phyloP scores from a whole-genome alignment of 2,888 invertebrate genomes.

The Drosophila vallismaia region DNA sequence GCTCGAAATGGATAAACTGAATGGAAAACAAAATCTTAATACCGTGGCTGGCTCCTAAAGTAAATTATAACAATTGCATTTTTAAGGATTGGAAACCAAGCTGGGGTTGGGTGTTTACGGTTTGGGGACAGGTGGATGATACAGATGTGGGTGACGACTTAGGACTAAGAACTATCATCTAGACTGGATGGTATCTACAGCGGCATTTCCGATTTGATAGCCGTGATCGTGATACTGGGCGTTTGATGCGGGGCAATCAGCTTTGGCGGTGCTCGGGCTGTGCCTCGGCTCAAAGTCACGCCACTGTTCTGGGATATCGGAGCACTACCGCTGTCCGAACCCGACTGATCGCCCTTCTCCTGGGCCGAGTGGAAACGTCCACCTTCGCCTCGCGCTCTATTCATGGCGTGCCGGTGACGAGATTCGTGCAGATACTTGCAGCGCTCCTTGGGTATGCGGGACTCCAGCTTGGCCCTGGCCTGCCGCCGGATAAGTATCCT shows the following conservation, averaged over 20 bases:
- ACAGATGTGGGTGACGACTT: conserved; percentile 23
- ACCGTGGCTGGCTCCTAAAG: not conserved
- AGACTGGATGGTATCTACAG: conserved; percentile 53
- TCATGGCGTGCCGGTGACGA: conserved; percentile 98
- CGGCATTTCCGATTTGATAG: conserved; percentile 79
- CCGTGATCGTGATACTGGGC: conserved; percentile 82
- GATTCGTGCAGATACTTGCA: conserved; percentile 99
- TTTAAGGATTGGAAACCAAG: not conserved
- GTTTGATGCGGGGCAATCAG: conserved; percentile 83
- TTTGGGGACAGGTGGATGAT: conserved; percentile 1
- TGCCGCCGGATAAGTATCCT: conserved; percentile 97
- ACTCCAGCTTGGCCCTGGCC: conserved; percentile 97
- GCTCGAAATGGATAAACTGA: not conserved
- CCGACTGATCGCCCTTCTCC: conserved; percentile 71
- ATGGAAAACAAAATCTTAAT: not conserved
- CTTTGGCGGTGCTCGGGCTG: conserved; percentile 80
- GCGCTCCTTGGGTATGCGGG: conserved; percentile 98
- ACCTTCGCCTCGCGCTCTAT: conserved; percentile 97
- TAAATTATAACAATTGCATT: conserved; percentile 1
- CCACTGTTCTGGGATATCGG: conserved; percentile 58
- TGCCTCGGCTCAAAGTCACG: conserved; percentile 62
- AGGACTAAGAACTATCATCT: conserved; percentile 31
- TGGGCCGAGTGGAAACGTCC: conserved; percentile 94
- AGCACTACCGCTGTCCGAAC: conserved; percentile 52
- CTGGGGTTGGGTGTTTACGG: not conserved